Base-by-base conservation (phyloP, 2,797 vertebrate species). In the Rhyacichthys aspro region DNA sequence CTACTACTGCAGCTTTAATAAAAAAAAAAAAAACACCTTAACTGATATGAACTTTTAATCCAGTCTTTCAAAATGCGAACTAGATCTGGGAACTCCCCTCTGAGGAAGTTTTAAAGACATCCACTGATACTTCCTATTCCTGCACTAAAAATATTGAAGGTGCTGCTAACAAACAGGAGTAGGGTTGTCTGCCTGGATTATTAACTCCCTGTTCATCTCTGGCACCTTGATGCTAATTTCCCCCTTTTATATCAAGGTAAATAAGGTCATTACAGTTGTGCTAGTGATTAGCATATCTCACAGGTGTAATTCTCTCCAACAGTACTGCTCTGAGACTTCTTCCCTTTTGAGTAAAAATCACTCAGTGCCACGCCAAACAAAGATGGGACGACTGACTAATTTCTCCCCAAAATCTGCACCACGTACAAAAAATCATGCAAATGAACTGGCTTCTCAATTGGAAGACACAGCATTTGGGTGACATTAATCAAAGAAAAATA, bases 381-480 rank as follows among this genome's bases (percentile, higher is more conserved):
- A 91, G 89, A 90, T 86, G 78, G 84, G 81, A 91, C 36, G 82
- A 83, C 81, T 70, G 79, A 82, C 90, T 93, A 92, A 93, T 93
- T 92, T 91, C 91, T 90, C 87, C 23, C 87, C 82, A 75, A 93
- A 91, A 91, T 91, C 92, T 92, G 87, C 87, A 90, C 89, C 84
- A 90, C 87, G 89, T 90, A 91, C 89, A 93, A 92, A 92, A 93
- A 93, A 94, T 93, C 93, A 93, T 93, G 92, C 93, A 93, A 94
- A 94, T 93, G 88, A 92, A 91, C 85, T 32, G 45, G 75, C 78
- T 85, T 84, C 89, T 89, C 87, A 80, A 92, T 91, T 90, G 89
- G 89, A 91, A 92, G 88, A 93, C 92, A 91, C 89, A 88, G 90
- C 90, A 83, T 92, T 93, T 91, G 91, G 92, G 88, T 92, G 90